Base-by-base conservation (phyloP, 2,113 vertebrate species). In the Polyodon spathula region DNA sequence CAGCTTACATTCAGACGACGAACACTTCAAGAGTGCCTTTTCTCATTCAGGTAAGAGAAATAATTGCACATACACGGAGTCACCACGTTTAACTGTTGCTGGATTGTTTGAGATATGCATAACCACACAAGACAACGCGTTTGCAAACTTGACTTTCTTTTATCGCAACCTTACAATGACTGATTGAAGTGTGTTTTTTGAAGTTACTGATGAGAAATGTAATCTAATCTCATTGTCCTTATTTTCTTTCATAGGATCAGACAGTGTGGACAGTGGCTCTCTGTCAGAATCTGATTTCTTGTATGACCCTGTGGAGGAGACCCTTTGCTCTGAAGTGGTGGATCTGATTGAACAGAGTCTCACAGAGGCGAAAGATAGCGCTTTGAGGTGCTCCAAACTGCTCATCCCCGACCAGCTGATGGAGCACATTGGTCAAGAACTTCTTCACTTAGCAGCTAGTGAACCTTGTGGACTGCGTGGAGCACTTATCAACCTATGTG, bases 391-490 rank as follows among this genome's bases (percentile, higher is more conserved):
- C 9, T 81, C 83, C 40, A 91, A 92, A 58, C 88, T 97, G 6
- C 85, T 93, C 56, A 93, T 95, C 78, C 96, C 96, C 0, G 79
- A 86, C 53, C 90, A 90, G 73, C 90, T 98, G 1, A 83, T 91
- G 73, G 88, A 81, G 58, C 92, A 93, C 83, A 91, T 97, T 62
- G 88, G 93, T 27, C 83, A 86, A 4, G 96, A 98, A 76, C 90
- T 98, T 42, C 84, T 95, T 53, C 95, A 90, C 72, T 77, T 97
- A 86, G 92, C 96, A 2, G 89, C 89, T 64, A 93, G 89, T 3
- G 96, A 98, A 71, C 96, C 96, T 11, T 97, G 96, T 1, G 96
- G 96, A 57, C 80, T 98, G 44, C 83, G 96, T 2, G 96, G 96
- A 48, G 95, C 96, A 8, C 89, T 97, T 56, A 89, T 98, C 0